These are phyloP conservation scores for Chamaetylas fuelleborni DNA, from an alignment of 2,113 vertebrate species.

Conservation along the genomic window DNA sequence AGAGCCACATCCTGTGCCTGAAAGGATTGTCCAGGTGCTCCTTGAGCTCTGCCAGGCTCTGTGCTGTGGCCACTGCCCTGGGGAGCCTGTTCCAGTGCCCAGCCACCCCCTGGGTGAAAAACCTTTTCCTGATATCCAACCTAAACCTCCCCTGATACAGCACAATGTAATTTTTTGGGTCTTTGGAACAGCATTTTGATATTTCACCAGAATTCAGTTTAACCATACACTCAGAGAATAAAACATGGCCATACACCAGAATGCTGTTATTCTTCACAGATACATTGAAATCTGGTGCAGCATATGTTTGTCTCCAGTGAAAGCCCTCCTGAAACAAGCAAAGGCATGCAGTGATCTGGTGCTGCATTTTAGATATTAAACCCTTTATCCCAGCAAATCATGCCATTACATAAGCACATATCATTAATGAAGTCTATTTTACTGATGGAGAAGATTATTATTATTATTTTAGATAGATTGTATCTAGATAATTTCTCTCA, in stretches of 20 bases:
- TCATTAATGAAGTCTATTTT: background rate
- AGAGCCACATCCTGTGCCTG: background rate
- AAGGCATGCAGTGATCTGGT: background rate
- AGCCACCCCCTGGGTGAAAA: fast-evolving
- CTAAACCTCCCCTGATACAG: background rate
- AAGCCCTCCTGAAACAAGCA: background rate
- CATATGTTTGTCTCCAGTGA: background rate
- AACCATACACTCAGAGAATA: background rate
- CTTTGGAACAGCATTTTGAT: background rate
- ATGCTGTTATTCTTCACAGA: background rate
- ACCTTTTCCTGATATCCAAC: fast-evolving
- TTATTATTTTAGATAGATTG: background rate
- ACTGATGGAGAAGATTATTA: background rate
- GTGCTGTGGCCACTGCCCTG: background rate
- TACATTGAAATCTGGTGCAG: background rate
- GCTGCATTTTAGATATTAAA: background rate
- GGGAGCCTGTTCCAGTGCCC: background rate
- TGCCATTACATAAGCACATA: background rate
- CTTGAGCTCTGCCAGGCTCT: fast-evolving
- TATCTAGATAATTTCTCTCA: background rate
- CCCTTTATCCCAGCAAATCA: background rate
- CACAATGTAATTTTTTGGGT: background rate
- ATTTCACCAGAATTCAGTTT: background rate
- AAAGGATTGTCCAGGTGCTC: no score
- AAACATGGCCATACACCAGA: background rate